phyloP scores from a whole-genome alignment of 2,797 vertebrate genomes.

The Xyrichtys novacula region DNA sequence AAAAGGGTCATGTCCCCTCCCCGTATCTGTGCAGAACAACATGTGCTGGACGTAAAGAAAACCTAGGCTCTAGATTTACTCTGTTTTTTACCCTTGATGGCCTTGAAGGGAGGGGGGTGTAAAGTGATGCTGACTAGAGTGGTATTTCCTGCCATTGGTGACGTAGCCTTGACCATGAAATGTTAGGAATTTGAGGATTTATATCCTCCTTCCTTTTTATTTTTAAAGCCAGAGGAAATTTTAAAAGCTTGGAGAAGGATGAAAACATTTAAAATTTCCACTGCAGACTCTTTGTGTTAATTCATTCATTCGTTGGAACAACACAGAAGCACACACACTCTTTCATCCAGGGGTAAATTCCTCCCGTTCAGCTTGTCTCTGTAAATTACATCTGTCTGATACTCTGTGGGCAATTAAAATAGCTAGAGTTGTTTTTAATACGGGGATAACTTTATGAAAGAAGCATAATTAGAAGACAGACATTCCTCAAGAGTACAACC shows the following conservation, averaged over 20 bases:
- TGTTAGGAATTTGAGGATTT: conserved; percentile 47
- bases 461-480: conserved; percentile 71
- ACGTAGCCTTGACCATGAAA: conserved; percentile 47
- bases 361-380: conserved; percentile 55
- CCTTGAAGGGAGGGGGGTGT: conserved; percentile 27
- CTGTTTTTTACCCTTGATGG: conserved; percentile 22
- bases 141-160: conserved; percentile 73
- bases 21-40: conserved; percentile 31
- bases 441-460: conserved; percentile 45
- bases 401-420: conserved; percentile 63
- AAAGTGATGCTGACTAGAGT: conserved; percentile 45
- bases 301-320: conserved; percentile 31
- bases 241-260: neutral
- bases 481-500: conserved; percentile 58
- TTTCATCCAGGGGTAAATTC: conserved; percentile 57
- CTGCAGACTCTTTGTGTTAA: neutral
- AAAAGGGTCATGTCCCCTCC: conserved; percentile 24
- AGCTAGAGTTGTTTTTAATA: conserved; percentile 50
- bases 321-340: neutral
- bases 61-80: conserved; percentile 43
- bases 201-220: rapidly evolving
- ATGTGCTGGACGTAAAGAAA: conserved; percentile 45
- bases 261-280: neutral
- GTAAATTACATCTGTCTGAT: conserved; percentile 61
- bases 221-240: neutral